Percentiles rank a stretch among this genome's conserved stretches.
Evolutionary conservation across 1,140 invertebrate genomes (phyloP).

Genomic region (Potamilus streckersoni): DNA sequence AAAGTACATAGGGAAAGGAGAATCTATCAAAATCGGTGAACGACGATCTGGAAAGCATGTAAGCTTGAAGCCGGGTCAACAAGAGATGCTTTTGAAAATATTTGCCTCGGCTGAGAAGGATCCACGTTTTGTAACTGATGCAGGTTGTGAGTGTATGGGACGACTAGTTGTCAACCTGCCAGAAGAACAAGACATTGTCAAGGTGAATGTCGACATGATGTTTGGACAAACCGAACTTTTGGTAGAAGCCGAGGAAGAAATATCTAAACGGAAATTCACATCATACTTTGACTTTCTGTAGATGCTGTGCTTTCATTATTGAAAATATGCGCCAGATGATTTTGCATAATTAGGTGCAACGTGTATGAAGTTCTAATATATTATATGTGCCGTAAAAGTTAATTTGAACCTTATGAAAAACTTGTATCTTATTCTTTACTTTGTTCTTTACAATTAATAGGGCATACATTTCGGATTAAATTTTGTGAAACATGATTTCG

Average conservation of each 20-base stretch:
- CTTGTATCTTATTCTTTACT: too few species aligned
- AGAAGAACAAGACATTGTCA: slow-evolving; percentile 16
- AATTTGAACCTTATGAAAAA: too few species aligned
- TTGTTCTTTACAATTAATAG: too few species aligned
- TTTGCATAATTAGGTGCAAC: too few species aligned
- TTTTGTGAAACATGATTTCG: too few species aligned
- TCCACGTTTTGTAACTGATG: slow-evolving; percentile 18
- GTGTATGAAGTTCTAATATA: too few species aligned
- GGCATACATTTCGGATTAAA: too few species aligned
- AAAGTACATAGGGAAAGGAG: slow-evolving; percentile 34
- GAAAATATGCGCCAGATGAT: too few species aligned
- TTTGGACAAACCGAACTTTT: slow-evolving; percentile 40
- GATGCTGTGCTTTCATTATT: neutral
- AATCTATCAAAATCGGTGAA: slow-evolving; percentile 29
- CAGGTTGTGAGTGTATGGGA: slow-evolving; percentile 21
- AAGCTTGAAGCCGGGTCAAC: slow-evolving; percentile 7
- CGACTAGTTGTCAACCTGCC: slow-evolving; percentile 26
- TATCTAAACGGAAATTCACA: slow-evolving; percentile 17
- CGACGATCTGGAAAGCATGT: slow-evolving; percentile 18
- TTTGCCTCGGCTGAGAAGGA: slow-evolving; percentile 19
- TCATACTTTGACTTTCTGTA: slow-evolving; percentile 37
- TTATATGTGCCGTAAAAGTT: too few species aligned
- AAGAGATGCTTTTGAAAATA: slow-evolving; percentile 27
- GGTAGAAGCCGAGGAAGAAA: slow-evolving; percentile 32
- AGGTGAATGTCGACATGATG: slow-evolving; percentile 33